Evolutionary conservation across 2,888 invertebrate species (phyloP).

Genomic region (Endotricha flammealis): DNA sequence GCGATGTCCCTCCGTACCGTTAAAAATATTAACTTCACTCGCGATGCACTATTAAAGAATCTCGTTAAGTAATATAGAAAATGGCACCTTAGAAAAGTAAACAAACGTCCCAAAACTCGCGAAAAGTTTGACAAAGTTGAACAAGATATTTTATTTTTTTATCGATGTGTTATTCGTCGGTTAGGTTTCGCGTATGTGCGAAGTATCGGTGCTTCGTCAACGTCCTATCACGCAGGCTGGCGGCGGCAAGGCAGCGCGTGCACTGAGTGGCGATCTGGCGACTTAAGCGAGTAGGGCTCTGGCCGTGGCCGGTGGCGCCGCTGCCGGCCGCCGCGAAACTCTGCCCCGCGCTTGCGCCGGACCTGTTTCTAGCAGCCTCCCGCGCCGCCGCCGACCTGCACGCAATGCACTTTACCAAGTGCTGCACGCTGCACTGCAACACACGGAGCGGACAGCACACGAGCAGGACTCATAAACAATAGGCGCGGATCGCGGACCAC

Average conservation of each 20-base stretch:
- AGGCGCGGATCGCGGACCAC: conserved; percentile 15
- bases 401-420: conserved; percentile 23
- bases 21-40: conserved; percentile 61
- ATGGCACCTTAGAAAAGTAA: conserved; percentile 41
- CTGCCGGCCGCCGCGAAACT: conserved; percentile 46
- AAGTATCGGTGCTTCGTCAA: conserved; percentile 33
- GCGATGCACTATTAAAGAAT: conserved; percentile 51
- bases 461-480: conserved; percentile 15
- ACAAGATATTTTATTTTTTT: conserved; percentile 24
- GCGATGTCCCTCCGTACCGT: conserved; percentile 48
- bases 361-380: conserved; percentile 60
- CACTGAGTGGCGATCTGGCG: conserved; percentile 54
- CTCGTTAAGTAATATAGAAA: conserved; percentile 34
- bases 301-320: conserved; percentile 43
- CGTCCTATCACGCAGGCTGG: conserved; percentile 47
- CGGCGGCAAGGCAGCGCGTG: conserved; percentile 68
- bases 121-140: conserved; percentile 30
- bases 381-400: conserved; percentile 36
- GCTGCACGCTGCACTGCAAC: conserved; percentile 17
- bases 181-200: conserved; percentile 26
- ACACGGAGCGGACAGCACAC: conserved; percentile 13
- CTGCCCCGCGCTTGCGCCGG: conserved; percentile 68
- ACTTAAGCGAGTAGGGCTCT: conserved; percentile 23
- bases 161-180: conserved; percentile 19
- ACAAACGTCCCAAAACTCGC: conserved; percentile 30